Conservation (phyloP, 2,113 vertebrate species). For the Gallinago paraguaiae region DNA sequence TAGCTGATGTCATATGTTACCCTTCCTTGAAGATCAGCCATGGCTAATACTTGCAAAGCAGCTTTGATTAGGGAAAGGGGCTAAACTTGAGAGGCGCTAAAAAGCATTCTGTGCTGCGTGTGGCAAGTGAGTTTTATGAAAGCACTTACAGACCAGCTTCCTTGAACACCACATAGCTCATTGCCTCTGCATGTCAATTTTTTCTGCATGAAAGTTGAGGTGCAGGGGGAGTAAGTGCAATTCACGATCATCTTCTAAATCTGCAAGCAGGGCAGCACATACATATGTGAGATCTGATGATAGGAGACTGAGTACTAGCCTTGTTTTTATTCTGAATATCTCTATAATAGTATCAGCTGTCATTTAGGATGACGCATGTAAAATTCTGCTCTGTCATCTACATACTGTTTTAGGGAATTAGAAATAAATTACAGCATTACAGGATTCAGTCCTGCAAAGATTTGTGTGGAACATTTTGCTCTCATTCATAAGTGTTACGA, state of each 20-base stretch:
- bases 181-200: neutral
- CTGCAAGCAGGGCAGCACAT: neutral
- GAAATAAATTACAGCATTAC: neutral
- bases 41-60: neutral
- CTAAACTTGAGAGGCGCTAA: neutral
- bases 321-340: neutral
- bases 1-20: neutral
- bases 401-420: neutral
- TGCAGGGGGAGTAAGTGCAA: neutral
- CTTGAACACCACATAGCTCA: neutral
- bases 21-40: neutral
- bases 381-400: conserved; percentile 18
- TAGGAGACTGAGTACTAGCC: neutral
- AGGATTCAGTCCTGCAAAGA: neutral
- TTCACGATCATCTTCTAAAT: neutral
- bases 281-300: neutral
- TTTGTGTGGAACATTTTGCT: neutral
- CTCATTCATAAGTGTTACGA: neutral
- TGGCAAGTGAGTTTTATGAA: neutral
- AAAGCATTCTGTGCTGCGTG: neutral
- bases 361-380: neutral
- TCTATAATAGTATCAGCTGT: neutral
- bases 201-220: neutral
- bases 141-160: neutral
- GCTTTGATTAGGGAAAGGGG: neutral